Base-by-base conservation (phyloP, 1,140 invertebrate genomes). In the Plodia interpunctella region DNA sequence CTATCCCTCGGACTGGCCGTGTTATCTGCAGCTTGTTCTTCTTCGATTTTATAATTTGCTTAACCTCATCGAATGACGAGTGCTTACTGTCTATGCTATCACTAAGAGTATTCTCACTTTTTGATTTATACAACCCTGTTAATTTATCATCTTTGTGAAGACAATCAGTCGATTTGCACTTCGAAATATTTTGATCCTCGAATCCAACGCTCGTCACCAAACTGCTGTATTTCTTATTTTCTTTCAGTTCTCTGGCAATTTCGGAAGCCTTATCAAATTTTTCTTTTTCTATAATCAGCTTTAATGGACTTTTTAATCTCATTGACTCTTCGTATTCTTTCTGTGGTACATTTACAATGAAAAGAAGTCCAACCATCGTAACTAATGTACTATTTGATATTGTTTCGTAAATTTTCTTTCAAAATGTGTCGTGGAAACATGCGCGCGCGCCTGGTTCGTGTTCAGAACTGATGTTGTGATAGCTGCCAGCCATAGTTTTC, bases 301-400 rank as follows among this genome's bases (percentile, higher is more conserved):
- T 68, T 21, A 54, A 44, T 32, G 50, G 32, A 28, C 65, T 62
- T 20, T 57, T 68, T 19, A 64, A 65, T 53, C 65, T 68, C 30
- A 84, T 51, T 18, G 72, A 55, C 25, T 65, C 59, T 68, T 84
- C 79, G 57, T 76, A 63, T 57, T 77, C 59, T 55, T 62, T 68
- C 21, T 65, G 71, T 4, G 81, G 81, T 0, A 84, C 64, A 28
- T 63, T 74, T 6, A 84, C 68, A 0, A 84, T 70, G 52, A 84
- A 82, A 5, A 82, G 52, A 11, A 77, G 68, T 5, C 76, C 78
- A 6, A 71, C 62, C 81, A 82, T 83, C 15, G 17, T 73, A 20
- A 50, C 8, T 56, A 35, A 18, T 61, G 35, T 28, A 51, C 10
- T 51, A 10, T 4, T n/a, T 51, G 20, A 1, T 15, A 6, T 44